Evolutionary conservation across 37 sponge, comb jelly and placozoan genomes (phyloP).

Genomic region (Geodia barretti): DNA sequence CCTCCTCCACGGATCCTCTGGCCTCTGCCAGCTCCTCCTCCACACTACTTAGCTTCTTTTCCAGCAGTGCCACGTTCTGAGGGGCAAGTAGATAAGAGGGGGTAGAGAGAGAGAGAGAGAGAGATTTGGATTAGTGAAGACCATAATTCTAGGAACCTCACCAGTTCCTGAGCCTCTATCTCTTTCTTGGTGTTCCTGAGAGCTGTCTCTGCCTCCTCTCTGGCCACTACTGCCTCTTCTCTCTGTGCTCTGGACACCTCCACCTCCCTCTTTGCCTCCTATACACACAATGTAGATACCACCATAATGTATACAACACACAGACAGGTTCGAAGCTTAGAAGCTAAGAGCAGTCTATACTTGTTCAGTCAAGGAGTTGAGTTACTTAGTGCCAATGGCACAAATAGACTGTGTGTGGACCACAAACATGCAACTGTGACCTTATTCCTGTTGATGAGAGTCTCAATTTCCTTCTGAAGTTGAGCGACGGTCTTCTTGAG

Average conservation of each 20-base stretch:
- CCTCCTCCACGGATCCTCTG: conserved; percentile 18
- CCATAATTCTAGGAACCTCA: background rate
- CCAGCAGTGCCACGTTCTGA: conserved; percentile 26
- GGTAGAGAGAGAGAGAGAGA: background rate
- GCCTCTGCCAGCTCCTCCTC: conserved; percentile 46
- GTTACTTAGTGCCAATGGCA: no score
- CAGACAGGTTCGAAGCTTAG: no score
- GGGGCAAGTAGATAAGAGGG: background rate
- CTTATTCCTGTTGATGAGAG: conserved; percentile 6
- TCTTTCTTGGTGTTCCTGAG: conserved; percentile 12
- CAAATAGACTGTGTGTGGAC: no score
- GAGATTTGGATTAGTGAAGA: background rate
- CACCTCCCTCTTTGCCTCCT: conserved; percentile 12
- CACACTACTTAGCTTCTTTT: conserved; percentile 28
- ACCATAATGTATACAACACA: background rate
- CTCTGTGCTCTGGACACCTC: background rate
- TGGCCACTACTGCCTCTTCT: conserved; percentile 8
- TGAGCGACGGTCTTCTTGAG: background rate
- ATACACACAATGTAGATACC: background rate
- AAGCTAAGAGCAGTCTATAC: no score
- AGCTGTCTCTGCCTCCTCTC: background rate
- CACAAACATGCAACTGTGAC: no score
- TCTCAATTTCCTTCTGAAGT: background rate
- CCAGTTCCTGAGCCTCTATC: conserved; percentile 53
- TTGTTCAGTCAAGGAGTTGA: no score